A percentile compares a stretch with the other conserved stretches of the same genome.
phyloP scores from a whole-genome alignment of 2,797 vertebrate genomes.

The Distichodus sexfasciatus region DNA sequence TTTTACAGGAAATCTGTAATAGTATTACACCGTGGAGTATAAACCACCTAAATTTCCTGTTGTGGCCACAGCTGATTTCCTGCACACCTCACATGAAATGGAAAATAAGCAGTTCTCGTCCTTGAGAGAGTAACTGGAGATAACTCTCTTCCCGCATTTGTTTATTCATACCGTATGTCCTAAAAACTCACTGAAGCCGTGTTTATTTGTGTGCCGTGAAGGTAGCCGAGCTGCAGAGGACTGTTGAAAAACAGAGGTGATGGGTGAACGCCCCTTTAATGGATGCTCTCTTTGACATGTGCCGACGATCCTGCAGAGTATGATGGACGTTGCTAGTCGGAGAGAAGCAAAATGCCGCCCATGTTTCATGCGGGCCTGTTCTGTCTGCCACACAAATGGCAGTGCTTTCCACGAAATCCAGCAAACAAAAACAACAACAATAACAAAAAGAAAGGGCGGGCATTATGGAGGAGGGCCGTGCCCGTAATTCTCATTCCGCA shows the following conservation, averaged over 20 bases:
- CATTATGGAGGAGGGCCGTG: background rate
- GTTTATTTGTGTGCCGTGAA: constrained; percentile 3
- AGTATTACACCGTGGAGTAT: background rate
- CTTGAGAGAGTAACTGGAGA: background rate
- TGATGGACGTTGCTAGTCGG: constrained; percentile 6
- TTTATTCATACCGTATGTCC: background rate
- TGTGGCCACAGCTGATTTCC: constrained; percentile 1
- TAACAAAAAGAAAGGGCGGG: background rate
- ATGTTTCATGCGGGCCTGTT: constrained; percentile 24
- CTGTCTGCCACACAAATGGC: background rate
- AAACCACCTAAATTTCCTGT: constrained; percentile 9
- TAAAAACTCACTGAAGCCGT: background rate
- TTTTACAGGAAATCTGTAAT: background rate
- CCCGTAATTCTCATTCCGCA: background rate
- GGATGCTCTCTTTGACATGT: constrained; percentile 41
- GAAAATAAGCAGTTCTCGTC: background rate
- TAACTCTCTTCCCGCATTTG: background rate
- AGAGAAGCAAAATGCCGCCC: constrained; percentile 12
- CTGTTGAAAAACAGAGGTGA: constrained; percentile 11
- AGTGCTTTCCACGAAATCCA: too few species aligned
- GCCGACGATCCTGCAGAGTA: constrained; percentile 1
- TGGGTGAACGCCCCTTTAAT: constrained; percentile 22
- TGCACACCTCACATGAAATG: background rate
- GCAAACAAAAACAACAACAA: background rate
- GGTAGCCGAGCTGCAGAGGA: background rate